A percentile compares a stretch with the other conserved stretches of the same genome.
Conservation (phyloP, 1,140 invertebrate species). For the Melitaea cinxia region DNA sequence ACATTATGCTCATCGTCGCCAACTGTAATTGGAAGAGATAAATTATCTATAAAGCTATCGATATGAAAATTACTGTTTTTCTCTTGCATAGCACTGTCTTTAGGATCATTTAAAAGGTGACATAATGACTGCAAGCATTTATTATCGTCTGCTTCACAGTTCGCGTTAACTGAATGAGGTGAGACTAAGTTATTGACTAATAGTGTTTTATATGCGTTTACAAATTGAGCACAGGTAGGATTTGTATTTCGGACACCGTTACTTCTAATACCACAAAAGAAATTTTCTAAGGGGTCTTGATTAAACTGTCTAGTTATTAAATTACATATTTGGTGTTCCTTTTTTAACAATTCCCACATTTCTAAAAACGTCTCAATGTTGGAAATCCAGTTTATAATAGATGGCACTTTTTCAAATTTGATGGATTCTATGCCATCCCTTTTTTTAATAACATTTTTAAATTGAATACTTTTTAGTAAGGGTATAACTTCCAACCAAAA, state of each 20-base stretch:
- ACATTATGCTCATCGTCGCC: too few species aligned
- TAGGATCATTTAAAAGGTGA: too few species aligned
- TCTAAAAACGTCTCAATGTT: too few species aligned
- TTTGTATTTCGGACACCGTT: background rate
- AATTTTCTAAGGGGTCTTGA: background rate
- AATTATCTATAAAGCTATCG: too few species aligned
- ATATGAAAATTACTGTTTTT: too few species aligned
- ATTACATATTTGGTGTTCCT: background rate
- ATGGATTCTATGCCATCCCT: too few species aligned
- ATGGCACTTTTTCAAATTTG: too few species aligned
- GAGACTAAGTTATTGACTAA: constrained; percentile 39
- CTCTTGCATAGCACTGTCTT: too few species aligned
- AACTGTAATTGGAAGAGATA: too few species aligned
- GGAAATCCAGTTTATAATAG: too few species aligned
- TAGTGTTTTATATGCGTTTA: constrained; percentile 26
- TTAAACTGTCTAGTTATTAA: background rate
- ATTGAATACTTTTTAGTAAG: too few species aligned
- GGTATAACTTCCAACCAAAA: background rate
- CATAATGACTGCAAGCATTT: background rate
- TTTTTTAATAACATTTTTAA: too few species aligned
- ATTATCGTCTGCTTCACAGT: constrained; percentile 34
- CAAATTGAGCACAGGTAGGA: constrained; percentile 27
- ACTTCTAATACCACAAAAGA: background rate
- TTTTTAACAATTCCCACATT: background rate
- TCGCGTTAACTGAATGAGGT: constrained; percentile 26